Percentiles rank a stretch among this genome's conserved stretches.
phyloP scores from a whole-genome alignment of 2,797 vertebrate species.

The Onychomys torridus region DNA sequence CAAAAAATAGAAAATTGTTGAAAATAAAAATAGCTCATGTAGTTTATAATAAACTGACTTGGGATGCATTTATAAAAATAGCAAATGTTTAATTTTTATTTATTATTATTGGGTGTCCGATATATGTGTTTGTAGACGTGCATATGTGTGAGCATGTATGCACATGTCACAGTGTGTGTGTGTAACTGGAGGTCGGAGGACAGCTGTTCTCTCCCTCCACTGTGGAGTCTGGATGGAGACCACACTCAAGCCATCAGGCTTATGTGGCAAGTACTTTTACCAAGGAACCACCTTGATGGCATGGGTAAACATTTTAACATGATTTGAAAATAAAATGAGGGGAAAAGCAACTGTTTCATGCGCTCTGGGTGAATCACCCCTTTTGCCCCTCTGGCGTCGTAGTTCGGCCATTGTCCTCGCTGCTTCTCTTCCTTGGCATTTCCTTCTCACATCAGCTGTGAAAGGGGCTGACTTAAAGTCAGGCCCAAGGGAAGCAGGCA shows the following conservation, averaged over 20 bases:
- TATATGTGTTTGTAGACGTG: not conserved
- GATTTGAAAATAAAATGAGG: not conserved
- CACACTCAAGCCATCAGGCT: not conserved
- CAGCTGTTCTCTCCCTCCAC: not conserved
- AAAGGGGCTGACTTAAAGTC: not conserved
- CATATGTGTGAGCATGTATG: not conserved
- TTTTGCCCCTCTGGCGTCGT: not conserved
- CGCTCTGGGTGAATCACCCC: not conserved
- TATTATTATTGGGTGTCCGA: not conserved
- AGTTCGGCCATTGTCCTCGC: not conserved
- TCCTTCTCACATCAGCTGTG: not conserved
- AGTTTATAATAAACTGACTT: not conserved
- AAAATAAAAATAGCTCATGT: constrained; percentile 33
- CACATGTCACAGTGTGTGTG: not conserved
- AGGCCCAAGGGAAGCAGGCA: not conserved
- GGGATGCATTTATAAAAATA: not conserved
- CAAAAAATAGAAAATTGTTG: not conserved
- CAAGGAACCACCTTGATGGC: not conserved
- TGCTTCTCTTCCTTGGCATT: not conserved
- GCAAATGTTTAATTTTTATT: not conserved
- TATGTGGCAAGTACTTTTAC: not conserved
- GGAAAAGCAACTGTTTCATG: not conserved
- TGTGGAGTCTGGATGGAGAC: not conserved
- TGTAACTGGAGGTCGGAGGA: not conserved
- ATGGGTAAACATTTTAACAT: constrained; percentile 20